phyloP scores from a whole-genome alignment of 2,888 invertebrate species.

The Brenthis ino region DNA sequence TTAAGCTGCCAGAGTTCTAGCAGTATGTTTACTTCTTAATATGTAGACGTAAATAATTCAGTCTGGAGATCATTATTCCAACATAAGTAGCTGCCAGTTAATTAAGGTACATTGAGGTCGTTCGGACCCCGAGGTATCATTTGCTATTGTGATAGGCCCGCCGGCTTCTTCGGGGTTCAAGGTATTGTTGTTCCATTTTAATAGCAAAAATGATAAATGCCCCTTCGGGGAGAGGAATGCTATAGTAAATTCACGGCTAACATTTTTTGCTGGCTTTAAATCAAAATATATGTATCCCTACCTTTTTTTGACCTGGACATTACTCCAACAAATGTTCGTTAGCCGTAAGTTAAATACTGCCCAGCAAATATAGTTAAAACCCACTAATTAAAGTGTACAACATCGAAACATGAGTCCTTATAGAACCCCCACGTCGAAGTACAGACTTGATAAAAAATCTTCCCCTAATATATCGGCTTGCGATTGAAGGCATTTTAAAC shows the following conservation, averaged over 20 bases:
- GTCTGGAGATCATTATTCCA: slow-evolving; percentile 62
- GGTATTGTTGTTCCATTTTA: slow-evolving; percentile 73
- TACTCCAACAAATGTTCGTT: slow-evolving; percentile 39
- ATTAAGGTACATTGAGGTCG: slow-evolving; percentile 75
- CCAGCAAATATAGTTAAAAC: slow-evolving; percentile 64
- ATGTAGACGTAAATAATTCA: slow-evolving; percentile 50
- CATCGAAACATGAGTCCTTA: slow-evolving; percentile 61
- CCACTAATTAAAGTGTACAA: slow-evolving; percentile 72
- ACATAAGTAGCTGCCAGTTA: slow-evolving; percentile 74
- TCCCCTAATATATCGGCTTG: slow-evolving; percentile 63
- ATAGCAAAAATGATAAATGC: slow-evolving; percentile 82
- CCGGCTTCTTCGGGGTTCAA: slow-evolving; percentile 73
- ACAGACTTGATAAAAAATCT: slow-evolving; percentile 56
- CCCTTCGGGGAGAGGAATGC: slow-evolving; percentile 60
- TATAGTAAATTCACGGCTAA: slow-evolving; percentile 53
- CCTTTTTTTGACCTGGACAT: slow-evolving; percentile 24
- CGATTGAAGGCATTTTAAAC: slow-evolving; percentile 64
- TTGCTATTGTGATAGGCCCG: slow-evolving; percentile 78
- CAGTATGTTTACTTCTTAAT: slow-evolving; percentile 31
- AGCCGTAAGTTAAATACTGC: slow-evolving; percentile 34
- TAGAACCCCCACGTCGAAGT: slow-evolving; percentile 75
- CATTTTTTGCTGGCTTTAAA: slow-evolving; percentile 40
- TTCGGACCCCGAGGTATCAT: slow-evolving; percentile 75
- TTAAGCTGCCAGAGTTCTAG: slow-evolving; percentile 31
- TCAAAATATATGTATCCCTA: slow-evolving; percentile 32